These are phyloP conservation scores for Apis laboriosa DNA, from an alignment of 1,140 invertebrate species.

Conservation along the genomic window DNA sequence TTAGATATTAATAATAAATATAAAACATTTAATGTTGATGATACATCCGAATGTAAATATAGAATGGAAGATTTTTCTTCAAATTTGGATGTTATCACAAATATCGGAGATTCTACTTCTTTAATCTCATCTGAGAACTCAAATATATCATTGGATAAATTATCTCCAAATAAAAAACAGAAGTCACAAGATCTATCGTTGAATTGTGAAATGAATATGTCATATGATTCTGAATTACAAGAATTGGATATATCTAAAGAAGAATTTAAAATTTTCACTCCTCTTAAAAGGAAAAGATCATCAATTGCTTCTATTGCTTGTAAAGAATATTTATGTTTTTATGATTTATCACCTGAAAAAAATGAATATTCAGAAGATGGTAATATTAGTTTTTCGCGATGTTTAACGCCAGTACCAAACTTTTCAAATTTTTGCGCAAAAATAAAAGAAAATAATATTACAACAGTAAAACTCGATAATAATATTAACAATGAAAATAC, in stretches of 20 bases:
- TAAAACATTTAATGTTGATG: not conserved
- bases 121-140: too few species aligned
- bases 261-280: constrained; percentile 75
- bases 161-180: constrained; percentile 70
- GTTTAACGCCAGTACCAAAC: constrained; percentile 40
- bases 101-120: not conserved
- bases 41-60: not conserved
- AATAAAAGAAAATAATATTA: not conserved
- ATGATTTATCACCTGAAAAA: constrained; percentile 11
- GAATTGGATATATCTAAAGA: constrained; percentile 27
- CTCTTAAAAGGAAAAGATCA: constrained; percentile 70
- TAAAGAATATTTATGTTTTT: constrained; percentile 17
- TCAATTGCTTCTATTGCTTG: not conserved
- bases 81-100: not conserved
- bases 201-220: not conserved
- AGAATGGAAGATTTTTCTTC: not conserved
- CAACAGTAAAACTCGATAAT: not conserved
- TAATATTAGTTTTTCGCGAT: constrained; percentile 44
- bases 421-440: constrained; percentile 25
- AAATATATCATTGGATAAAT: constrained; percentile 6
- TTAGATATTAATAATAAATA: not conserved
- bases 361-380: constrained; percentile 30
- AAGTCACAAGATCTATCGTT: not conserved
- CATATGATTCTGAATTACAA: not conserved
- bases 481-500: not conserved